phyloP scores from a whole-genome alignment of 2,888 invertebrate species.

The Mycalesis mineus region DNA sequence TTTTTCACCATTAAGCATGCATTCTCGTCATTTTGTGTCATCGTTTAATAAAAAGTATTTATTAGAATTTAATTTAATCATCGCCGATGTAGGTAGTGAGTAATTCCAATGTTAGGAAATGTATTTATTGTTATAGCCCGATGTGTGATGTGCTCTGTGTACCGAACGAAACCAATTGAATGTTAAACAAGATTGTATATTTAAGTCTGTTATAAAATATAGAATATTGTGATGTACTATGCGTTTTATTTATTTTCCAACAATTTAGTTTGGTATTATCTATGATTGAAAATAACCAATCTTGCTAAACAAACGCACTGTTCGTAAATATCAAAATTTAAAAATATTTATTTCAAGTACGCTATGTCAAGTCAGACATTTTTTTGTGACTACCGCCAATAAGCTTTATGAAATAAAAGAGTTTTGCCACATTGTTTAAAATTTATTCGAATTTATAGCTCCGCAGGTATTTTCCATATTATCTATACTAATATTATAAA shows the following conservation, averaged over 20 bases:
- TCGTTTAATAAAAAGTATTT: constrained; percentile 43
- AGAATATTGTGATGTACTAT: constrained; percentile 51
- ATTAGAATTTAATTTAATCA: constrained; percentile 27
- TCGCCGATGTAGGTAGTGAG: constrained; percentile 30
- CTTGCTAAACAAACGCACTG: no score
- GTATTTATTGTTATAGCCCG: constrained; percentile 68
- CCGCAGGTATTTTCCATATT: no score
- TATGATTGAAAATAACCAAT: no score
- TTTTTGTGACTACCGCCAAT: no score
- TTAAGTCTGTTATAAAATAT: constrained; percentile 73
- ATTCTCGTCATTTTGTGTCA: constrained; percentile 66
- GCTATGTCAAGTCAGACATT: no score
- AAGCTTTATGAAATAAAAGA: no score
- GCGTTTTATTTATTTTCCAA: constrained; percentile 42
- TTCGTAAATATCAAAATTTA: no score
- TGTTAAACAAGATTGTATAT: constrained; percentile 68
- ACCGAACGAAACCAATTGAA: constrained; percentile 56
- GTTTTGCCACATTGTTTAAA: no score
- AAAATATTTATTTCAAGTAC: no score
- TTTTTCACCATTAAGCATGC: constrained; percentile 47
- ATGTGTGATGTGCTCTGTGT: constrained; percentile 56
- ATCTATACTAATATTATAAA: no score
- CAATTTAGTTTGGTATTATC: no score
- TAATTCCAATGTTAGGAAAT: constrained; percentile 59
- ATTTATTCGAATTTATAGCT: no score